Base-by-base conservation (phyloP, 2,113 vertebrate genomes). In the Pipa parva region DNA sequence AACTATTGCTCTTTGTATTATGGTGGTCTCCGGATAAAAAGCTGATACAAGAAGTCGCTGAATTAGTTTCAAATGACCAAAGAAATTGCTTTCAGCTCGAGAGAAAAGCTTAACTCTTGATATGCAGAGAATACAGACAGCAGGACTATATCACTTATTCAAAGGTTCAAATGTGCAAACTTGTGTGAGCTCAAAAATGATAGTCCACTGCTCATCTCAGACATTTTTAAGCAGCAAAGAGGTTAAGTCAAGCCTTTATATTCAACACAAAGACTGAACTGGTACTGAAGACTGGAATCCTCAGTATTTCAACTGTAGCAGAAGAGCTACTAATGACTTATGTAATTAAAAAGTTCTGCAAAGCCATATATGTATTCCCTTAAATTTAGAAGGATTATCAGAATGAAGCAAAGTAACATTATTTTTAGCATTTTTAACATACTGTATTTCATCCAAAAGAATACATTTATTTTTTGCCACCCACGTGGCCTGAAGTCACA, bases 271-370 rank as follows among this genome's bases (percentile, higher is more conserved):
- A 79, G 70, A 71, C 29, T 73, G 66, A 80, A 81, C 69, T 61
- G 55, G 55, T 70, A 75, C 63, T 71, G 74, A 25, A 57, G 81
- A 82, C 75, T 73, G 75, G 77, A 62, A 75, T 71, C 74, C 79
- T 64, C 79, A 84, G 80, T 74, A 75, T 73, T 82, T 59, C 76
- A 78, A 83, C 78, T 31, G 74, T 72, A 80, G 74, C 68, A 82
- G 46, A 81, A 81, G 78, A 78, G 79, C 74, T 79, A 83, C 72
- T 59, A 36, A 59, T 31, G 21, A 59, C 29, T 59, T 59, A 51
- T 12, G 17, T 52, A 12, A 60, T 27, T 45, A 9, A 21, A n/a
- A 13, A 21, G 20, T 51, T 28, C 27, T 58, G 7, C 27, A 24
- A 17, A 67, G 45, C 55, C 39, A 27, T 26, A 29, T 20, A 36